Evolutionary conservation across 2,888 invertebrate species (phyloP).

Genomic region (Isoperla grammatica): DNA sequence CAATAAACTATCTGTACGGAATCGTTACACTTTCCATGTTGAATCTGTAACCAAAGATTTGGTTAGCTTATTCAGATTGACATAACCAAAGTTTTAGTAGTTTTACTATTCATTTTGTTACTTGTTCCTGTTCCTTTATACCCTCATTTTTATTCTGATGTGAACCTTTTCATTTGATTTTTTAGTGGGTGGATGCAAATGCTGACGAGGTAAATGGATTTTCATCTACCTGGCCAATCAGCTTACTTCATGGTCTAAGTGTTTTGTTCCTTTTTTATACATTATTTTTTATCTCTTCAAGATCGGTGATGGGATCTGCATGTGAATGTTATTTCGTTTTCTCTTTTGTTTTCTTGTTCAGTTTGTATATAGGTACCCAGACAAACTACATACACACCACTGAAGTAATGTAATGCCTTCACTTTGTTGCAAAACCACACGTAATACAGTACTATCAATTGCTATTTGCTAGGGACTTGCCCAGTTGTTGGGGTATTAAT

Average conservation of each 20-base stretch:
- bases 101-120: not conserved
- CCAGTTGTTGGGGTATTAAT: too few relatives aligned
- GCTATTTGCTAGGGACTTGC: too few relatives aligned
- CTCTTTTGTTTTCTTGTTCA: constrained; percentile 23
- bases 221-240: constrained; percentile 23
- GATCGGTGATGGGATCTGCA: constrained; percentile 22
- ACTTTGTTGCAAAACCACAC: too few relatives aligned
- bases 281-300: constrained; percentile 24
- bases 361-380: not conserved
- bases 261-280: constrained; percentile 30
- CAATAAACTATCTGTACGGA: too few relatives aligned
- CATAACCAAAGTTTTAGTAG: too few relatives aligned
- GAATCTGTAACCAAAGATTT: too few relatives aligned
- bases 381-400: too few relatives aligned
- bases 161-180: constrained; percentile 32
- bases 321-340: constrained; percentile 3
- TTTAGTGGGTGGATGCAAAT: constrained; percentile 64
- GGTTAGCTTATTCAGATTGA: too few relatives aligned
- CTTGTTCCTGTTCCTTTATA: not conserved
- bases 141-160: constrained; percentile 21
- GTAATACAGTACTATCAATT: too few relatives aligned
- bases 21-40: too few relatives aligned
- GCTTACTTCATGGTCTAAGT: constrained; percentile 30
- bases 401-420: too few relatives aligned
- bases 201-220: constrained; percentile 56